A percentile compares a stretch with the other conserved stretches of the same genome.
Evolutionary conservation across 1,140 invertebrate genomes (phyloP).

Genomic region (Zaprionus ornatus): DNA sequence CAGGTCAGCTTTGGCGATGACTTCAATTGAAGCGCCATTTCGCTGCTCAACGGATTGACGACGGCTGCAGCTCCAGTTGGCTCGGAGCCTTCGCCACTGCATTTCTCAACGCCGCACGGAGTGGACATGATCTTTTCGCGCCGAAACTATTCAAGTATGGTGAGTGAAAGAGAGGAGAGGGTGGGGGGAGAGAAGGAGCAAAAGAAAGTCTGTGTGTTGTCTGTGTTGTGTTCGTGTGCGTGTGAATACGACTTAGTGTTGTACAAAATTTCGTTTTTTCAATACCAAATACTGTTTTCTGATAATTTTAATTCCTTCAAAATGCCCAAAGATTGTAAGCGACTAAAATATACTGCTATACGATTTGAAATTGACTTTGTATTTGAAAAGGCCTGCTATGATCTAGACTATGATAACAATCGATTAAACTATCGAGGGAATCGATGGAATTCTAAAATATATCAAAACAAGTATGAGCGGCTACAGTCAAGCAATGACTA

Average conservation of each 20-base stretch:
- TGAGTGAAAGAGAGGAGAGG: neutral
- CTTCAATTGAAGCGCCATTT: constrained; percentile 64
- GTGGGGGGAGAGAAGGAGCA: neutral
- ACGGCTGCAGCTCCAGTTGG: constrained; percentile 18
- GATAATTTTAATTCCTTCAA: constrained; percentile 32
- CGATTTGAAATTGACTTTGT: neutral
- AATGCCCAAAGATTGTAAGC: constrained; percentile 30
- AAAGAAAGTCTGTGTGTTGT: neutral
- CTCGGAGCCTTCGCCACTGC: constrained; percentile 16
- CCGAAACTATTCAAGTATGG: constrained; percentile 11
- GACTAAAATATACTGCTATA: constrained; percentile 34
- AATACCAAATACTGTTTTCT: constrained; percentile 28
- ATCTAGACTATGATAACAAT: too few relatives aligned
- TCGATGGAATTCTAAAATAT: too few relatives aligned
- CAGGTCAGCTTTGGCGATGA: constrained; percentile 65
- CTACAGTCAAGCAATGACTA: too few relatives aligned
- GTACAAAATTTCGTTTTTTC: constrained; percentile 12
- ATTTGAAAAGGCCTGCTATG: constrained; percentile 13
- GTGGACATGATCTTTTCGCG: constrained; percentile 47
- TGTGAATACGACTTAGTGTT: neutral
- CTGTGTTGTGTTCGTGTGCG: neutral
- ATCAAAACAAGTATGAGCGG: too few relatives aligned
- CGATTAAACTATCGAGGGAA: too few relatives aligned
- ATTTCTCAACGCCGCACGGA: constrained; percentile 21
- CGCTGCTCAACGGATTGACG: constrained; percentile 37